Conservation (phyloP, 2,113 vertebrate species). For the Oceanites oceanicus region DNA sequence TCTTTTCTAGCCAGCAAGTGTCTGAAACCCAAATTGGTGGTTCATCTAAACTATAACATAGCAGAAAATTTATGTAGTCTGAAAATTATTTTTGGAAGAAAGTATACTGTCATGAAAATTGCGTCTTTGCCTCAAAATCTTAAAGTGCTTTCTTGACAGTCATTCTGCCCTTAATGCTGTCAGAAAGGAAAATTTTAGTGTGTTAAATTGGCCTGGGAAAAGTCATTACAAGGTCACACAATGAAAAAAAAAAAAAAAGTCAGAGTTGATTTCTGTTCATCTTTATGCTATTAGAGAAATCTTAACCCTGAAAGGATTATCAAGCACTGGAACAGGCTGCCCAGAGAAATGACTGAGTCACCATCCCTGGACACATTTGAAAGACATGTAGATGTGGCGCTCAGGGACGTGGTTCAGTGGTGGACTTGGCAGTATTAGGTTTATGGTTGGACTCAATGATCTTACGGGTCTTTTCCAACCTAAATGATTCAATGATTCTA, state of each 20-base stretch:
- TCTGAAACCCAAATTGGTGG: background rate
- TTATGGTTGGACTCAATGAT: background rate
- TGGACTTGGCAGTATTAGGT: background rate
- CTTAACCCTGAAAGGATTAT: fast-evolving
- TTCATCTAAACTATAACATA: background rate
- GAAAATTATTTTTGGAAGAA: background rate
- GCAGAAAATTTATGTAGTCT: background rate
- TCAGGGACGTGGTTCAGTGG: background rate
- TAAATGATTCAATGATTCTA: background rate
- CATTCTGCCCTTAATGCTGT: background rate
- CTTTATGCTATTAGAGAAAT: background rate
- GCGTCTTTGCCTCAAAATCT: background rate
- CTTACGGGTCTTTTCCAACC: background rate
- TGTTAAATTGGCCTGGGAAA: background rate
- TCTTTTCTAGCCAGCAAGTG: background rate
- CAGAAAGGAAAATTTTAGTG: background rate
- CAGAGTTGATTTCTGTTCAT: background rate
- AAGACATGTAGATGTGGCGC: fast-evolving
- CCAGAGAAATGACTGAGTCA: background rate
- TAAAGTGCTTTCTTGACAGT: background rate
- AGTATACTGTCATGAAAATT: background rate
- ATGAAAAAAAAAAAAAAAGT: background rate
- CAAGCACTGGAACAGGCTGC: background rate
- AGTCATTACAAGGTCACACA: background rate
- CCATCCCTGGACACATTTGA: background rate